Evolutionary conservation across 2,113 vertebrate species (phyloP).

Genomic region (Neogale vison): DNA sequence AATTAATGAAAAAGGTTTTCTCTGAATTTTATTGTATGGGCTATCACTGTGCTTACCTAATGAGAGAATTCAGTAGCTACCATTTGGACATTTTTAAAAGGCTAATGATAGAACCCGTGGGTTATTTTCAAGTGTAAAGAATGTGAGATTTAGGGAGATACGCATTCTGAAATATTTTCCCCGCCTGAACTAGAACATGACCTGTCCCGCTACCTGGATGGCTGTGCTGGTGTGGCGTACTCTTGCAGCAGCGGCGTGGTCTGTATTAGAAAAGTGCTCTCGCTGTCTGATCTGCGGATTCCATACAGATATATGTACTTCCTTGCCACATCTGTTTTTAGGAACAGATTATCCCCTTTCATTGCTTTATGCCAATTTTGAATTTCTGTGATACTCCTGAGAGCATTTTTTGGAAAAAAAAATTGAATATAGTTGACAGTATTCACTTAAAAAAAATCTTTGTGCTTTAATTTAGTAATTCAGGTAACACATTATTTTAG

Average conservation of each 20-base stretch:
- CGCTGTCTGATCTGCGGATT: not conserved
- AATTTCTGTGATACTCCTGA: not conserved
- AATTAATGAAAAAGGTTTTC: not conserved
- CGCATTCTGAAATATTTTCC: not conserved
- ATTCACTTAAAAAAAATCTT: not conserved
- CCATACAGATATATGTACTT: not conserved
- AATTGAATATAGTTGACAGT: not conserved
- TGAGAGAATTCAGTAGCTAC: not conserved
- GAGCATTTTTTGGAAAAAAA: not conserved
- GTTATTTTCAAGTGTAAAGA: not conserved
- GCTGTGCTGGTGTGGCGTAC: not conserved
- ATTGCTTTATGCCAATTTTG: not conserved
- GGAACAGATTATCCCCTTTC: not conserved
- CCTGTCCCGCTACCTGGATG: not conserved
- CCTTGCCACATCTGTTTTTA: not conserved
- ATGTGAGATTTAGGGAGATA: not conserved
- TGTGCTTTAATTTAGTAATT: not conserved
- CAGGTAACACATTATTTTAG: not conserved
- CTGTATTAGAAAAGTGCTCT: not conserved
- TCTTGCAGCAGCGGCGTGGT: not conserved
- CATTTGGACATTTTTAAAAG: not conserved
- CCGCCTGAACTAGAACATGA: not conserved
- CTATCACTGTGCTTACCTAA: not conserved
- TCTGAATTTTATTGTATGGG: constrained; percentile 7
- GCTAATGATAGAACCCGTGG: not conserved